These are phyloP conservation scores for Psittacula cyanocephala DNA, from an alignment of 2,113 vertebrate species.

Conservation along the genomic window DNA sequence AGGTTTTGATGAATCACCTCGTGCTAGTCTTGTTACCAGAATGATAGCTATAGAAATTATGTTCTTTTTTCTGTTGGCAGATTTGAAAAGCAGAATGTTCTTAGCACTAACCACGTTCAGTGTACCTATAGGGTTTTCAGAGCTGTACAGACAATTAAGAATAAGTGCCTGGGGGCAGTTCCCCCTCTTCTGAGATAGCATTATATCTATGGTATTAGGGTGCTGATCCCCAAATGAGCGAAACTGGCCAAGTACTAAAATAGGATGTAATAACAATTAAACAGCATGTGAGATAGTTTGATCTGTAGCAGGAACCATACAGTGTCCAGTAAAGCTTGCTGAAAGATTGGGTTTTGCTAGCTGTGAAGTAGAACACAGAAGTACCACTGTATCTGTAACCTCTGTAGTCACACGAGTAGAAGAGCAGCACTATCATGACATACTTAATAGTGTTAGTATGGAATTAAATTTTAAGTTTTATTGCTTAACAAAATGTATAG, in stretches of 20 bases:
- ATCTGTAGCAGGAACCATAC: not conserved
- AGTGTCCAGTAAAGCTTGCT: not conserved
- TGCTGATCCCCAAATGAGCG: not conserved
- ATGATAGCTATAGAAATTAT: not conserved
- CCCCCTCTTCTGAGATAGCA: not conserved
- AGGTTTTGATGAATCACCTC: not conserved
- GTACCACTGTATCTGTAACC: not conserved
- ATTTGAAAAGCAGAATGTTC: not conserved
- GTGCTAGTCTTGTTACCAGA: not conserved
- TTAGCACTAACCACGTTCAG: not conserved
- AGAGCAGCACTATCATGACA: not conserved
- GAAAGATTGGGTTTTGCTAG: not conserved
- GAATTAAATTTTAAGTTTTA: not conserved
- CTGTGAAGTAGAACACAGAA: not conserved
- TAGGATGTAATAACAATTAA: not conserved
- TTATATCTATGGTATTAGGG: not conserved
- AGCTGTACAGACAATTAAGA: not conserved
- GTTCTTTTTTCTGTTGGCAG: not conserved
- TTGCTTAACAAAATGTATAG: not conserved
- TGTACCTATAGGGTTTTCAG: not conserved
- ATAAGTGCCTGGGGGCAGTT: not conserved
- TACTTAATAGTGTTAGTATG: not conserved
- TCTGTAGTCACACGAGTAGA: not conserved
- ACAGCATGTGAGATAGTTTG: not conserved
- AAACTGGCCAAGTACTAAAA: not conserved